phyloP scores from a whole-genome alignment of 2,888 invertebrate species.

The Lymantria monacha region DNA sequence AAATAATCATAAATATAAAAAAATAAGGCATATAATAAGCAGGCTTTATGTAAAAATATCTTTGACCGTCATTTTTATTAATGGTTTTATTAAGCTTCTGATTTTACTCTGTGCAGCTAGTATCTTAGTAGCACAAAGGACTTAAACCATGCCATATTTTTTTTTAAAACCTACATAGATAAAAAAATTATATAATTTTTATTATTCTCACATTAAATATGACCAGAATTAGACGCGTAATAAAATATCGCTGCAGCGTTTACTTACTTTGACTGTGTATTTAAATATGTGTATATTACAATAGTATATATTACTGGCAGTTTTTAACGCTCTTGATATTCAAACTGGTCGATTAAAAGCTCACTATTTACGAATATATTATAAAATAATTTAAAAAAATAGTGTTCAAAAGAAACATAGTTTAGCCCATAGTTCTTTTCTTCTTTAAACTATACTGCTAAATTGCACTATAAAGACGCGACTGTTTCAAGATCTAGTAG shows the following conservation, averaged over 20 bases:
- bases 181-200: too few species aligned
- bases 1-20: too few species aligned
- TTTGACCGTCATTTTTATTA: too few species aligned
- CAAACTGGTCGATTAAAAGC: slow-evolving; percentile 27
- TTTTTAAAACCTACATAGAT: too few species aligned
- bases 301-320: slow-evolving; percentile 77
- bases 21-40: too few species aligned
- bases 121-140: too few species aligned
- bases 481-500: not conserved
- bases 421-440: too few species aligned
- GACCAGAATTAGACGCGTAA: slow-evolving; percentile 30
- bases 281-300: slow-evolving; percentile 55
- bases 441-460: too few species aligned
- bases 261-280: slow-evolving; percentile 56
- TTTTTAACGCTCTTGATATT: slow-evolving; percentile 67
- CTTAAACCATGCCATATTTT: too few species aligned
- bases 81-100: too few species aligned
- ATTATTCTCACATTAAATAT: slow-evolving; percentile 23
- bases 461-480: not conserved
- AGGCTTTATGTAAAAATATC: too few species aligned
- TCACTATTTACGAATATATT: slow-evolving; percentile 27
- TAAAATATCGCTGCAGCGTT: slow-evolving; percentile 55
- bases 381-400: slow-evolving; percentile 3
- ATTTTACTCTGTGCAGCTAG: too few species aligned
- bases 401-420: not conserved